phyloP scores from a whole-genome alignment of 2,888 invertebrate genomes.

The Conistra vaccinii region DNA sequence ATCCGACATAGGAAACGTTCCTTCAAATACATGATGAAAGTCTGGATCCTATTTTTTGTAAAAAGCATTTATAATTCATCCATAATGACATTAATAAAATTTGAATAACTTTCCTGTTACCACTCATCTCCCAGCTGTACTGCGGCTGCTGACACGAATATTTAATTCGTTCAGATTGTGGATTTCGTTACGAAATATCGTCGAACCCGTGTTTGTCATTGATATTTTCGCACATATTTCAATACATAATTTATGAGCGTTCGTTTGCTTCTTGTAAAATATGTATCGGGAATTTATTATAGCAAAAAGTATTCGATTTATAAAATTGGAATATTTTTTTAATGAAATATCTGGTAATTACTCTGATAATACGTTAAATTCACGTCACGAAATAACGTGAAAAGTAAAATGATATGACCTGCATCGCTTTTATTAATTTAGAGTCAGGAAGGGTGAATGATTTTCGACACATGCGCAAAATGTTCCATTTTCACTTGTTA shows the following conservation, averaged over 20 bases:
- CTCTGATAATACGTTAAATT: constrained; percentile 3
- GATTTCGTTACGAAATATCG: constrained; percentile 24
- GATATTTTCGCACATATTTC: constrained; percentile 42
- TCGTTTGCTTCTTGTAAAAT: constrained; percentile 30
- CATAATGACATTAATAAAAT: constrained; percentile 2
- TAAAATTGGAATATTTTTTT: neutral
- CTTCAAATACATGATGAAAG: neutral
- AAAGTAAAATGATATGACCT: constrained; percentile 18
- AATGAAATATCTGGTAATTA: neutral
- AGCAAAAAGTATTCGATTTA: constrained; percentile 19
- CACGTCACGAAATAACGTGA: neutral
- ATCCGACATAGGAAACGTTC: neutral
- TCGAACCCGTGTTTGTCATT: constrained; percentile 29
- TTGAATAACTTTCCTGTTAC: neutral
- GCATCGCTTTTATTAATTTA: constrained; percentile 14
- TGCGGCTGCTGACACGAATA: constrained; percentile 20
- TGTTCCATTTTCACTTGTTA: constrained; percentile 32
- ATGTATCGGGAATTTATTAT: constrained; percentile 13
- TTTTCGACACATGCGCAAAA: constrained; percentile 34
- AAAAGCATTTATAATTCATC: neutral
- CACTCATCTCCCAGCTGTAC: constrained; percentile 2
- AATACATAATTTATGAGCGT: constrained; percentile 48
- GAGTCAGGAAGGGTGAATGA: constrained; percentile 14
- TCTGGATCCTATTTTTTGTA: neutral
- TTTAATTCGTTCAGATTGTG: constrained; percentile 39